Percentiles rank a stretch among this genome's conserved stretches.
phyloP scores from a whole-genome alignment of 2,888 invertebrate genomes.

The Tipula lateralis region DNA sequence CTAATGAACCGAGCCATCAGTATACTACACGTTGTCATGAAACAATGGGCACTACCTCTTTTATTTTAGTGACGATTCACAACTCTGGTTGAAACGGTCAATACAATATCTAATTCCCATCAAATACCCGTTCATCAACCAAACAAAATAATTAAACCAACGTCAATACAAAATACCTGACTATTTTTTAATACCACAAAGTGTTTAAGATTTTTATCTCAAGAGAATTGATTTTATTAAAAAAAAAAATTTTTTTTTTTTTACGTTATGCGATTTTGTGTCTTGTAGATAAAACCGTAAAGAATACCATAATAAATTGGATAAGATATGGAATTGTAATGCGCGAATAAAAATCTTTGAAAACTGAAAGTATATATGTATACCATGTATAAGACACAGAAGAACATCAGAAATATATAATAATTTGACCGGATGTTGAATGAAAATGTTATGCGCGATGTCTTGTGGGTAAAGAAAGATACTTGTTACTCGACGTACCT shows the following conservation, averaged over 20 bases:
- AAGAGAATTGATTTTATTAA: not conserved
- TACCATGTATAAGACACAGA: not conserved
- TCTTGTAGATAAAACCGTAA: not conserved
- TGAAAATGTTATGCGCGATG: not conserved
- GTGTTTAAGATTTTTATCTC: constrained; percentile 13
- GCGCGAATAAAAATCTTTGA: not conserved
- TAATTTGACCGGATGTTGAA: not conserved
- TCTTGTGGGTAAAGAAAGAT: not conserved
- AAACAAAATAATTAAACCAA: not conserved
- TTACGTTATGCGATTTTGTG: not conserved
- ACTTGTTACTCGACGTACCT: constrained; percentile 19
- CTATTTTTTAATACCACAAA: not conserved
- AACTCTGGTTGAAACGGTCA: too few species aligned
- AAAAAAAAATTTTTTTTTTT: not conserved
- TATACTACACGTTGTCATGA: too few species aligned
- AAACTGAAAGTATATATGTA: not conserved
- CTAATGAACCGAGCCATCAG: too few species aligned
- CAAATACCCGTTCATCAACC: not conserved
- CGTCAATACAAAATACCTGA: not conserved
- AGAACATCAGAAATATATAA: not conserved
- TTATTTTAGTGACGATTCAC: too few species aligned
- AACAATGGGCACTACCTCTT: too few species aligned
- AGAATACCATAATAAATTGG: not conserved
- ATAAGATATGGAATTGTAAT: constrained; percentile 4
- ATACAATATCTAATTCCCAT: not conserved